These are phyloP conservation scores for Tapirus terrestris DNA, from an alignment of 2,113 vertebrate species.

Conservation along the genomic window DNA sequence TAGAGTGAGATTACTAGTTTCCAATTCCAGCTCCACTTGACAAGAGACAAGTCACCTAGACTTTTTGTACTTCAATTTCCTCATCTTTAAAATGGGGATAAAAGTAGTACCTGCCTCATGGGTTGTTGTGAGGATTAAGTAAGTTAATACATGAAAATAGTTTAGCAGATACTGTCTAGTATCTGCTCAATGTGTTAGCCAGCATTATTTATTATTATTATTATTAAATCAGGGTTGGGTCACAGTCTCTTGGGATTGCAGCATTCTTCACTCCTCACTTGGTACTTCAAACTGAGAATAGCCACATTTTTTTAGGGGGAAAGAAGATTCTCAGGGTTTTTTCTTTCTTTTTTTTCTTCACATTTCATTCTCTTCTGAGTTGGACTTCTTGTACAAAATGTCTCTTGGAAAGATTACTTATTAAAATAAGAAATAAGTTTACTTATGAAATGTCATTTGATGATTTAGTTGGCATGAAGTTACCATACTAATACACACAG, in stretches of 20 bases:
- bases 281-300: not conserved
- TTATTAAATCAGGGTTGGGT: not conserved
- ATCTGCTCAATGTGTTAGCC: not conserved
- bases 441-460: constrained; percentile 63
- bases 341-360: not conserved
- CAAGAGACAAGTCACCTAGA: not conserved
- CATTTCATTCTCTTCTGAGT: constrained; percentile 47
- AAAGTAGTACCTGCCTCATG: not conserved
- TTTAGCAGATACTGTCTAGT: not conserved
- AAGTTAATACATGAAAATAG: constrained; percentile 27
- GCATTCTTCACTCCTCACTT: not conserved
- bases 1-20: not conserved
- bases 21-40: not conserved
- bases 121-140: not conserved
- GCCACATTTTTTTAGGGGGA: not conserved
- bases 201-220: not conserved
- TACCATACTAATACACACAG: constrained; percentile 47
- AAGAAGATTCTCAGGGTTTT: constrained; percentile 19
- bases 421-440: constrained; percentile 63
- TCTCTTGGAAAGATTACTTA: constrained; percentile 49
- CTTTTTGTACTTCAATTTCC: not conserved
- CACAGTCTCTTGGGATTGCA: not conserved
- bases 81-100: not conserved
- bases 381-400: constrained; percentile 21
- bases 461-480: constrained; percentile 59